A percentile compares a stretch with the other conserved stretches of the same genome.
Evolutionary conservation across 2,888 invertebrate genomes (phyloP).

Genomic region (Ennomos fuscantarius): DNA sequence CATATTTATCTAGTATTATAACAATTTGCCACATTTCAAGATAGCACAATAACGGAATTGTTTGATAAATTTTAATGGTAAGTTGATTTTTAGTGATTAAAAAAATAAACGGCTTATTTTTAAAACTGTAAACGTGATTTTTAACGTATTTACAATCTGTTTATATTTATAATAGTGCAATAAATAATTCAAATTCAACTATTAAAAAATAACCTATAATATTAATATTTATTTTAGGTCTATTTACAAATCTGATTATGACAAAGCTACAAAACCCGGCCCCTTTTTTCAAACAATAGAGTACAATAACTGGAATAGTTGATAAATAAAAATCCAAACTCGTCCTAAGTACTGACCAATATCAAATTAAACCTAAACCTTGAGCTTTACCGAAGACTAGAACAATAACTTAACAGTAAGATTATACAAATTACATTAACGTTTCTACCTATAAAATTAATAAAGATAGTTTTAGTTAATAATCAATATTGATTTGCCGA

Average conservation of each 20-base stretch:
- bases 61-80: too few relatives aligned
- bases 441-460: constrained; percentile 1
- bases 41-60: too few relatives aligned
- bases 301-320: constrained; percentile 15
- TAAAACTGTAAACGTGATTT: too few relatives aligned
- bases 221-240: constrained; percentile 4
- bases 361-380: constrained; percentile 55
- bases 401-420: constrained; percentile 61
- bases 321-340: constrained; percentile 30
- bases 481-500: neutral
- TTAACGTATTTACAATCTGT: too few relatives aligned
- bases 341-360: constrained; percentile 49
- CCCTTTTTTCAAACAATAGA: constrained; percentile 18
- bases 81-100: too few relatives aligned
- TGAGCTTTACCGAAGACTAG: constrained; percentile 81
- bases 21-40: too few relatives aligned
- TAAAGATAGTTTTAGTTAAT: neutral
- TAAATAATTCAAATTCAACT: neutral
- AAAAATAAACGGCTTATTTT: too few relatives aligned
- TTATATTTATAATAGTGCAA: too few relatives aligned
- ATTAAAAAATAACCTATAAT: constrained; percentile 6
- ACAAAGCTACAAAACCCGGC: constrained; percentile 5
- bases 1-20: neutral
- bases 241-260: constrained; percentile 7
- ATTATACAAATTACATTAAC: constrained; percentile 40